Evolutionary conservation across 1,140 invertebrate species (phyloP), one percentile per base, ranked within the genome.

Genomic region (Sminthurinus signatus): DNA sequence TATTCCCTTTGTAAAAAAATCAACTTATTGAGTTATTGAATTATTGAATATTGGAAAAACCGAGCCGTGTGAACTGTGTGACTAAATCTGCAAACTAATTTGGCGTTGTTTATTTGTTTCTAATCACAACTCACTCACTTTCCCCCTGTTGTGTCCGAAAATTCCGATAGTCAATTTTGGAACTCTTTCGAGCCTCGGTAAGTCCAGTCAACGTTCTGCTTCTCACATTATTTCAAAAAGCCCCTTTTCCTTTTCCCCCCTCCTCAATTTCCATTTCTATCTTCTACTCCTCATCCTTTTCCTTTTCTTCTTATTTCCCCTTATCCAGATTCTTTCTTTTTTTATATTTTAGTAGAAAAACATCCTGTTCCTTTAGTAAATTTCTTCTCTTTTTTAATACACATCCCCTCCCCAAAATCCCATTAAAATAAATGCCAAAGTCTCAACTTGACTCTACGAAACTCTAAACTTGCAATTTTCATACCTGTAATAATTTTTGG

Each of bases 101-200:
- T 71, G 63, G 65, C 65, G 66, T 65, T 71, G 57, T 71, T 68
- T 71, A 67, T 71, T 68, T 71, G 65, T 71, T 71, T 71, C 69
- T 71, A 65, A 71, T 71, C 69, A 71, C 66, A 65, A 72, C 73
- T 72, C 70, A 70, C 73, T 67, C 70, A 72, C 73, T 72, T 72
- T 73, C 66, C 72, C 67, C 67, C 32, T 36, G 32, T 36, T 69
- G 69, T 73, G 66, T 80, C 80, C 81, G 66, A 67, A 70, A 67
- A 81, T 89, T n/a, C n/a, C n/a, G n/a, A 91, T 89, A 92, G 89
- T 89, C 87, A 88, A 86, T 93, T 91, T 88, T 93, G 89, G 89
- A 91, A 87, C 86, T 91, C 88, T 85, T 92, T 92, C 88, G 88
- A 87, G 86, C 89, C 88, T 86, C 87, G 89, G 90, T 93, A 93